Conservation (phyloP, 2,113 vertebrate genomes). For the Pygoscelis adeliae region DNA sequence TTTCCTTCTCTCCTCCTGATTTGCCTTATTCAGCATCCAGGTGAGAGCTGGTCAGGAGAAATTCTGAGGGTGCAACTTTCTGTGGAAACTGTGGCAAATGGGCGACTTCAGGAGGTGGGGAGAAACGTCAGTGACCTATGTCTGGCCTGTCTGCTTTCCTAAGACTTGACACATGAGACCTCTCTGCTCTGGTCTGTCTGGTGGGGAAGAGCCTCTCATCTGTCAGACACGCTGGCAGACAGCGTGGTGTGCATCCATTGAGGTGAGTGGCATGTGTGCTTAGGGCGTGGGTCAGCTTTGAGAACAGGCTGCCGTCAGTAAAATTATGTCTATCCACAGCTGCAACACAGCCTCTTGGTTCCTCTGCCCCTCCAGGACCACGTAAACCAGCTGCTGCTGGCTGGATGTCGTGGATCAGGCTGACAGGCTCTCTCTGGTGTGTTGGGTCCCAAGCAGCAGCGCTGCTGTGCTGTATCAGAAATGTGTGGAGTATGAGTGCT, state of each 20-base stretch:
- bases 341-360: neutral
- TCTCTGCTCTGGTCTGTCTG: neutral
- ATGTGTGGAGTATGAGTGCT: neutral
- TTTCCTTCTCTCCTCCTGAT: neutral
- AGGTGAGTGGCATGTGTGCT: too few species aligned
- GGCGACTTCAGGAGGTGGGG: neutral
- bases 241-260: fast-evolving
- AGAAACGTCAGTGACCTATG: neutral
- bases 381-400: neutral
- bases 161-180: neutral
- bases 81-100: neutral
- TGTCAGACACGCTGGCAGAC: neutral
- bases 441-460: neutral
- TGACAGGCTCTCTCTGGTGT: neutral
- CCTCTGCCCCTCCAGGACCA: neutral
- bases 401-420: fast-evolving
- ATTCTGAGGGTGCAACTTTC: neutral
- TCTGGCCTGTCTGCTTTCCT: neutral
- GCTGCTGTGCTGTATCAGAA: neutral
- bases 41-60: neutral
- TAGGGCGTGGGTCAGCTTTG: neutral
- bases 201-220: neutral
- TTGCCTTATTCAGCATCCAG: neutral
- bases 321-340: neutral
- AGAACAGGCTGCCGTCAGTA: neutral